Conservation (phyloP, 2,797 vertebrate genomes). For the Hozukius guyotensis region DNA sequence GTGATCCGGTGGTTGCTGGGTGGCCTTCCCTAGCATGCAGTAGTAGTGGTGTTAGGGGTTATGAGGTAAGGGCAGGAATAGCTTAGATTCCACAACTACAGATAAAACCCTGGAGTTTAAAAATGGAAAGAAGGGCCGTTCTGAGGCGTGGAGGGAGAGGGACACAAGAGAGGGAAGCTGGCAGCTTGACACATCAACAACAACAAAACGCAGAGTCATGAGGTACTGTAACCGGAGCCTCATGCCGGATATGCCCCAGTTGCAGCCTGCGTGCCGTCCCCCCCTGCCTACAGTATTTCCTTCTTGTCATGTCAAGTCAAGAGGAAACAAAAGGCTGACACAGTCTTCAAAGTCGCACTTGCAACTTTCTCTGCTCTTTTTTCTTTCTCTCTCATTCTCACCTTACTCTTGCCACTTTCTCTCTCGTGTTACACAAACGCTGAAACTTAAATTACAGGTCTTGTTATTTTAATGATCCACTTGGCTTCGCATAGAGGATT, state of each 20-base stretch:
- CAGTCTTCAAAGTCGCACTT: conserved; percentile 50
- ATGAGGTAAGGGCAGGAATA: conserved; percentile 8
- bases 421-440: conserved; percentile 56
- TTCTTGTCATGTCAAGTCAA: conserved; percentile 50
- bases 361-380: conserved; percentile 42
- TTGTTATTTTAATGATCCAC: conserved; percentile 66
- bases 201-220: conserved; percentile 60
- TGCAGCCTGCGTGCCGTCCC: not conserved
- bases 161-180: not conserved
- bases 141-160: conserved; percentile 21
- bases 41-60: not conserved
- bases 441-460: conserved; percentile 58
- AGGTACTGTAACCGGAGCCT: conserved; percentile 57
- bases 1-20: conserved; percentile 32
- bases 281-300: conserved; percentile 31
- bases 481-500: conserved; percentile 44
- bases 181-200: conserved; percentile 53
- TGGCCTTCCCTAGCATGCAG: conserved; percentile 7
- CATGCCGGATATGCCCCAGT: conserved; percentile 49
- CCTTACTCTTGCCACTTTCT: conserved; percentile 49
- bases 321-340: conserved; percentile 60
- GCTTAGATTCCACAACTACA: conserved; percentile 27
- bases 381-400: conserved; percentile 30
- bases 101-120: conserved; percentile 43
- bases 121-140: conserved; percentile 52